Percentiles rank a stretch among this genome's conserved stretches.
Conservation (phyloP, 2,797 vertebrate species). For the Varecia variegata region DNA sequence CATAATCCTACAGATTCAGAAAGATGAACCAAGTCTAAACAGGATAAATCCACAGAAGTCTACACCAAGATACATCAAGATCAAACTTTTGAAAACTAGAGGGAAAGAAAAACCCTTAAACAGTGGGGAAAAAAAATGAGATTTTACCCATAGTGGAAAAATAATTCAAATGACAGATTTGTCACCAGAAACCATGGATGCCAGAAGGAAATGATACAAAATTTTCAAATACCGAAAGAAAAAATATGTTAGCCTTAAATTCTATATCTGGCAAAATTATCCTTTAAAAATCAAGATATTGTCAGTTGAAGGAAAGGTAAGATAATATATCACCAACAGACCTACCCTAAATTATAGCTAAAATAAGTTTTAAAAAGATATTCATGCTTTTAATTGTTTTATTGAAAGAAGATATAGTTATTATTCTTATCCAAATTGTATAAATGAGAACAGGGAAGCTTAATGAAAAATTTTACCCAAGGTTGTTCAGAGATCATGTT, state of each 20-base stretch:
- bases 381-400: not conserved
- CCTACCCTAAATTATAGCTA: not conserved
- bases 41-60: not conserved
- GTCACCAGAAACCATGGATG: not conserved
- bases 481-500: not conserved
- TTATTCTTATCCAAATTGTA: not conserved
- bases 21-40: not conserved
- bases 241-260: not conserved
- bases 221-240: conserved; percentile 10
- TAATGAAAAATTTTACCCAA: not conserved
- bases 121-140: not conserved
- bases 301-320: not conserved
- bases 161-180: not conserved
- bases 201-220: not conserved
- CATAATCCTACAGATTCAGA: not conserved
- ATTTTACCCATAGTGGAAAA: not conserved
- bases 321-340: not conserved
- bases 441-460: not conserved
- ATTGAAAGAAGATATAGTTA: not conserved
- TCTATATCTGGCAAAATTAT: not conserved
- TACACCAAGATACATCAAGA: not conserved
- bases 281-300: not conserved
- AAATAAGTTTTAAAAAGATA: not conserved
- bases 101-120: not conserved
- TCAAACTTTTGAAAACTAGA: not conserved